Evolutionary conservation across 2,888 invertebrate species (phyloP), one percentile per base, ranked within the genome.

Genomic region (Synergus gifuensis): DNA sequence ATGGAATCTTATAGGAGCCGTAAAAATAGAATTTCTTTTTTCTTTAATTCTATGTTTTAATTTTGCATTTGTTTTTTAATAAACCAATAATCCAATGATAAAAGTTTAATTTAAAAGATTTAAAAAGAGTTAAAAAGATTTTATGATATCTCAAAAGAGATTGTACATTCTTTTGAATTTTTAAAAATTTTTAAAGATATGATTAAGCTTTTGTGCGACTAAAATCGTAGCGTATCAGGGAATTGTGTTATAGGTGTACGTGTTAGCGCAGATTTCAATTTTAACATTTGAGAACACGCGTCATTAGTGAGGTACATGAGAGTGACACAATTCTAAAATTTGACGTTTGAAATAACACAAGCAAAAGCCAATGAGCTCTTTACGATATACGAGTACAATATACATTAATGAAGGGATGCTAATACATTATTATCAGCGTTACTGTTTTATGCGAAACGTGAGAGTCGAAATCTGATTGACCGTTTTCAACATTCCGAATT

Each of bases 241-340:
- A 44, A 67, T 18, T 22, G 11, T 4, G 18, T 44, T 16, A 40
- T 16, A 64, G n/a, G n/a, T n/a, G 9, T 64, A 40, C 66, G 60
- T 22, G 60, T 12, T 18, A 60, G 28, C 28, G 28, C 28, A 60
- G 60, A 60, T 60, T 60, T 60, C 60, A 60, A 60, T 66, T 67
- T 22, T 28, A 44, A 18, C 18, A 44, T 40, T 40, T 18, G 42
- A 42, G 42, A 40, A 12, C 16, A 28, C 36, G 64, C 36, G 42
- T 66, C 66, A 66, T 66, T 42, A 66, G 66, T 9, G n/a, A 42
- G 36, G 0, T 36, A 66, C 66, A 42, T 66, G 66, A 66, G 12
- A 46, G 40, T 12, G 40, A 67, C 67, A 42, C 42, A 14, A 67
- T 67, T 46, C 18, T 46, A 44, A 67, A 67, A 67, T 67, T 67